Conservation (phyloP, 1,140 invertebrate species). For the Panagrolaimus sp. region DNA sequence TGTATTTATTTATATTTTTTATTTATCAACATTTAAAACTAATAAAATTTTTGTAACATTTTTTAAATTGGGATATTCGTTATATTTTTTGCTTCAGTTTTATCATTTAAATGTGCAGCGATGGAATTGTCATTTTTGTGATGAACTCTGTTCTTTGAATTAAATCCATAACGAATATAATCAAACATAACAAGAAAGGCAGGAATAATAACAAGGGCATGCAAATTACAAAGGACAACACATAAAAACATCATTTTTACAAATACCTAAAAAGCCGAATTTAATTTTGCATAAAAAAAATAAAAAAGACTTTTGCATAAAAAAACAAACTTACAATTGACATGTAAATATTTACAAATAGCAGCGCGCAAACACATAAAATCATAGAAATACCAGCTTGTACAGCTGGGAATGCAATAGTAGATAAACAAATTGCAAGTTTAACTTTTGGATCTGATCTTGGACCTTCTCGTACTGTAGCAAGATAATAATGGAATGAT, state of each 20-base stretch:
- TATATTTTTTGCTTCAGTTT: too few species aligned
- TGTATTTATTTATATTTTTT: too few species aligned
- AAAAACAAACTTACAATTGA: conserved; percentile 33
- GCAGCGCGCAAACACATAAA: conserved; percentile 46
- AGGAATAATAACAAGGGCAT: conserved; percentile 52
- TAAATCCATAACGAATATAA: too few species aligned
- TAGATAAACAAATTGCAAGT: conserved; percentile 53
- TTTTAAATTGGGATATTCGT: too few species aligned
- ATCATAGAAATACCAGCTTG: conserved; percentile 49
- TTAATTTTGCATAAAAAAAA: too few species aligned
- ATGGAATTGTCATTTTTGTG: too few species aligned
- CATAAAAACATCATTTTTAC: conserved; percentile 56
- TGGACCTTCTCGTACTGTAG: conserved; percentile 19
- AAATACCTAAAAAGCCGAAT: conserved; percentile 41
- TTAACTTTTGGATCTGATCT: conserved; percentile 30
- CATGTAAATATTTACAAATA: conserved; percentile 55
- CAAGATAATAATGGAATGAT: conserved; percentile 40
- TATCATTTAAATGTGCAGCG: too few species aligned
- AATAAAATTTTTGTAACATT: too few species aligned
- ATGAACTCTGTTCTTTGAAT: too few species aligned
- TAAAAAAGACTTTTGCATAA: background rate
- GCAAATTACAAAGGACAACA: conserved; percentile 51
- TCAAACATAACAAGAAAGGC: conserved; percentile 51
- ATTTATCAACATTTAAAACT: too few species aligned
- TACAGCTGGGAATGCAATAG: conserved; percentile 52